Evolutionary conservation across 2,797 vertebrate species (phyloP), one percentile per base, ranked within the genome.

Genomic region (Spizella passerina): DNA sequence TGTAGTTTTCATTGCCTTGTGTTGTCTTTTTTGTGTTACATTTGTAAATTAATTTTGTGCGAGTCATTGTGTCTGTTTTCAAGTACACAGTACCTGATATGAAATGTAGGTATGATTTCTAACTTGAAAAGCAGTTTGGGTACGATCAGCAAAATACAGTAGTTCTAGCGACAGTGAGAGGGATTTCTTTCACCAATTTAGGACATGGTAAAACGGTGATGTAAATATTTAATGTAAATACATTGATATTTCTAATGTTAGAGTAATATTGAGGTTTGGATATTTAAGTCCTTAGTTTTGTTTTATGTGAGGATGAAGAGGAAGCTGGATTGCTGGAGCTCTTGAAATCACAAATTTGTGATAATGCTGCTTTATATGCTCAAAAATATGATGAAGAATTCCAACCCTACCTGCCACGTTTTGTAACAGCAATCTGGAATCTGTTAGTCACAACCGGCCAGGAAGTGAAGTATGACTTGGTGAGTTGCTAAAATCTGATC

Each of bases 381-480:
- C 99, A 99, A 93, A 99, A 99, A 95, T 99, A 99, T 0, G 99
- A 99, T 65, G 99, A 99, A 96, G 99, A 99, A 86, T 99, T 99
- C 91, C 99, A 99, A 91, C 99, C 98, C 4, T 99, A 99, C 87
- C 96, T 99, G 90, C 99, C 99, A 19, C 99, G 98, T 39, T 99
- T 99, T 69, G 99, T 99, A 90, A 99, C 99, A 1, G 99, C 99
- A 22, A 99, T 99, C 97, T 99, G 99, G 99, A 99, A 99, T 97
- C 98, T 99, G 78, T 96, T 99, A 83, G 99, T 99, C 89, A 99
- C 99, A 7, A 99, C 99, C 22, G 99, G 99, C 46, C 99, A 99
- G 95, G 99, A 99, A 96, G 99, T 99, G 96, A 99, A 99, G 97
- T 99, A 99, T 79, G 99, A 99, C 96, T 96, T 99, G 99, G 99